phyloP scores from a whole-genome alignment of 2,888 invertebrate species.

The Aromia moschata region DNA sequence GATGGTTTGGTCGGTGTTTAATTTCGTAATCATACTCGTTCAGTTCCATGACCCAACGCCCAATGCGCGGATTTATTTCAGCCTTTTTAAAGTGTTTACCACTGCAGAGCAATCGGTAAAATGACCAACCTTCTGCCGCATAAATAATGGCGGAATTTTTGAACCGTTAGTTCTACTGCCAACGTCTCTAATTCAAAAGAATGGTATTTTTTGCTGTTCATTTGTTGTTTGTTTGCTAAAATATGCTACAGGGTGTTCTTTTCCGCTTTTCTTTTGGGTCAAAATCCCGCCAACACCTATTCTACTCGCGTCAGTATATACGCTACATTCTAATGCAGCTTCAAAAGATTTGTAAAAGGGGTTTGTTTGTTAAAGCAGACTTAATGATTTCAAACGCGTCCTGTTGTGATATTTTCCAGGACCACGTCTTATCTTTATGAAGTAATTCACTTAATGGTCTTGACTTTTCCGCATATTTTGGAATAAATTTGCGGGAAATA shows the following conservation, averaged over 20 bases:
- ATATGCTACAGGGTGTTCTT: slow-evolving; percentile 2
- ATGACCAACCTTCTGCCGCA: slow-evolving; percentile 4
- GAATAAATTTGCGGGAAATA: neutral
- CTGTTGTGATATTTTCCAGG: neutral
- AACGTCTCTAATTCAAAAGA: slow-evolving; percentile 8
- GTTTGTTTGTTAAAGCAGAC: neutral
- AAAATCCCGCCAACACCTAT: neutral
- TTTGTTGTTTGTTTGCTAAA: slow-evolving; percentile 3
- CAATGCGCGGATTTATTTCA: slow-evolving; percentile 7
- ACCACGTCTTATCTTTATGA: neutral
- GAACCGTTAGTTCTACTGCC: neutral
- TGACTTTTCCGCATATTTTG: slow-evolving; percentile 1
- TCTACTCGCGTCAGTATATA: slow-evolving; percentile 9
- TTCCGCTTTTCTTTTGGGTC: neutral
- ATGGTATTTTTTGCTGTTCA: neutral
- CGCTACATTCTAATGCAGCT: neutral
- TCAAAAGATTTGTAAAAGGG: slow-evolving; percentile 10
- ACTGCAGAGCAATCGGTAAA: slow-evolving; percentile 10
- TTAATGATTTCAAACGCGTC: slow-evolving; percentile 1
- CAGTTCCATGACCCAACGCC: slow-evolving; percentile 4
- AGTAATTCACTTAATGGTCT: neutral
- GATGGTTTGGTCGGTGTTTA: neutral
- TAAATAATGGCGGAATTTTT: slow-evolving; percentile 5
- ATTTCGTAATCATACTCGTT: slow-evolving; percentile 11
- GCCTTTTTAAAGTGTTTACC: slow-evolving; percentile 5